Percentiles rank a stretch among this genome's conserved stretches.
phyloP scores from a whole-genome alignment of 2,888 invertebrate genomes.

The Luperina nickerlii region DNA sequence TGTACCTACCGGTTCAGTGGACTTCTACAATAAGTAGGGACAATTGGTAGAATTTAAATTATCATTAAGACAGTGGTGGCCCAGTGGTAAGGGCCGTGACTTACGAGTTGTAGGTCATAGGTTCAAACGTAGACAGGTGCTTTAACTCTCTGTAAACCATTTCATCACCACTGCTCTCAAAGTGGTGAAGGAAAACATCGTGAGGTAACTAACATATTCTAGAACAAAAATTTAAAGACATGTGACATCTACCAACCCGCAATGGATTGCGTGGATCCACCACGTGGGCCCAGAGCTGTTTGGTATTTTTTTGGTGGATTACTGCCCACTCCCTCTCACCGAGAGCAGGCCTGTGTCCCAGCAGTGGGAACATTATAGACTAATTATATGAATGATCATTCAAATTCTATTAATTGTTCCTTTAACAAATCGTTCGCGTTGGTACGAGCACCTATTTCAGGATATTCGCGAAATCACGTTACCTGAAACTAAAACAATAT shows the following conservation, averaged over 20 bases:
- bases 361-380: background rate
- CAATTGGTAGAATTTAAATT: too few relatives aligned
- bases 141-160: too few relatives aligned
- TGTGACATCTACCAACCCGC: background rate
- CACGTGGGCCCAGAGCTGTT: too few relatives aligned
- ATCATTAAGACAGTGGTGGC: too few relatives aligned
- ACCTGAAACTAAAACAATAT: too few relatives aligned
- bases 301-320: too few relatives aligned
- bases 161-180: background rate
- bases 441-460: background rate
- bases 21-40: too few relatives aligned
- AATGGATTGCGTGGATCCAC: background rate
- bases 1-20: too few relatives aligned
- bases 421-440: background rate
- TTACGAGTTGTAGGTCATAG: background rate
- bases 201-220: background rate
- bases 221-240: background rate
- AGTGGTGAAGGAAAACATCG: background rate
- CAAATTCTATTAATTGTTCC: background rate
- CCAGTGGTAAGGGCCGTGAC: background rate
- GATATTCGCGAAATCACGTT: background rate
- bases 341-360: background rate
- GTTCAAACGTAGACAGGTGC: too few relatives aligned
- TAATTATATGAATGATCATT: background rate
- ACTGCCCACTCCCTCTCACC: background rate